phyloP scores from a whole-genome alignment of 2,113 vertebrate species.

The Eretmochelys imbricata region DNA sequence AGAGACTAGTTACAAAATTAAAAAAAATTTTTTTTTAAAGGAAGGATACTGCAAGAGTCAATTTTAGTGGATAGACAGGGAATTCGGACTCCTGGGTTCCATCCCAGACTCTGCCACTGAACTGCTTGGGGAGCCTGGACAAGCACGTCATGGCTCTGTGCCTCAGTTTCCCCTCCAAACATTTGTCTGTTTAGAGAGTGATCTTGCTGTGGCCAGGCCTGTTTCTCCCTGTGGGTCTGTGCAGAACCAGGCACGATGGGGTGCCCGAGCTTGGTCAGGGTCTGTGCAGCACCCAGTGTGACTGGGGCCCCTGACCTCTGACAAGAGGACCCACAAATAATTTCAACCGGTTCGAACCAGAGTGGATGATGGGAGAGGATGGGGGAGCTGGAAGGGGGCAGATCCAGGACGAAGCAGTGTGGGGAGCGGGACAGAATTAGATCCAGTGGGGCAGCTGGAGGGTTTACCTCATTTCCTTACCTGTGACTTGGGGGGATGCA shows the following conservation, averaged over 20 bases:
- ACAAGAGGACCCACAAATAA: not conserved
- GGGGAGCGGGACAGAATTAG: not conserved
- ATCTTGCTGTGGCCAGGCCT: too few species aligned
- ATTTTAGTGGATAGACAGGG: too few species aligned
- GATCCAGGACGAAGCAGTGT: fast-evolving
- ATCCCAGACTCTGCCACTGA: not conserved
- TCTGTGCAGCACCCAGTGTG: too few species aligned
- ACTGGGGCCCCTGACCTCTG: not conserved
- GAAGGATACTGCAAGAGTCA: too few species aligned
- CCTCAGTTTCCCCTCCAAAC: not conserved
- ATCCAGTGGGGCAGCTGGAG: not conserved
- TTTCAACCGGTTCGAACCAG: too few species aligned
- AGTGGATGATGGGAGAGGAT: not conserved
- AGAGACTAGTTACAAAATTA: not conserved
- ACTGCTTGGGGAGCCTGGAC: not conserved
- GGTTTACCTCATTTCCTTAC: not conserved
- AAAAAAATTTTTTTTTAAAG: not conserved
- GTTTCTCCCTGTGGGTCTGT: too few species aligned
- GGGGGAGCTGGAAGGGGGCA: not conserved
- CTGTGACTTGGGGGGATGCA: not conserved
- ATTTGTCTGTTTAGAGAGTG: not conserved
- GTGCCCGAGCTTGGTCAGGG: too few species aligned
- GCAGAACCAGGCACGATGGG: fast-evolving
- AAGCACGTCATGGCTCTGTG: not conserved
- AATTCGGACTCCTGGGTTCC: not conserved